These are phyloP conservation scores for Triplophysa dalaica DNA, from an alignment of 2,113 vertebrate species.

Conservation along the genomic window DNA sequence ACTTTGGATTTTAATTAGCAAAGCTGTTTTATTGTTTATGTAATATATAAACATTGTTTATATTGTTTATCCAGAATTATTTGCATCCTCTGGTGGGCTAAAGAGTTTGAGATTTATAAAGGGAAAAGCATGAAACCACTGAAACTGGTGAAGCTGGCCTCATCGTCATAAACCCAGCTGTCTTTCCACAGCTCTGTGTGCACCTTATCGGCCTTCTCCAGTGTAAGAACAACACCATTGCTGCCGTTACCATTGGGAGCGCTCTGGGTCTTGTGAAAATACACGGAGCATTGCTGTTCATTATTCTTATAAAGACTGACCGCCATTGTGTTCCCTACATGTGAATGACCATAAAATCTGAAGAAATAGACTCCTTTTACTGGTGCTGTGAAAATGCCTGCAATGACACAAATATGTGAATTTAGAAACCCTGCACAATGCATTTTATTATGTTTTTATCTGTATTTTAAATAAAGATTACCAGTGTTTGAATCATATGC, in stretches of 20 bases:
- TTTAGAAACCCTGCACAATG: neutral
- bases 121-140: conserved; percentile 27
- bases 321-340: neutral
- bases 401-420: neutral
- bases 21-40: no score
- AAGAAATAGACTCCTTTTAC: conserved; percentile 43
- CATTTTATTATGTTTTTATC: neutral
- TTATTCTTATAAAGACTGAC: conserved; percentile 22
- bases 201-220: conserved; percentile 18
- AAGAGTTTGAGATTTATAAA: neutral
- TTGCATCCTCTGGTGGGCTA: no score
- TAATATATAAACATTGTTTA: no score
- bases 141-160: neutral
- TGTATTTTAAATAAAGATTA: neutral
- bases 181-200: neutral
- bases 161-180: conserved; percentile 13
- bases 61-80: no score
- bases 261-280: neutral
- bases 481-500: conserved; percentile 39
- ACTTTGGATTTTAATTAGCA: no score
- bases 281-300: neutral
- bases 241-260: neutral
- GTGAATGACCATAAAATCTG: neutral
- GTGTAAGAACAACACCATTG: conserved; percentile 16
- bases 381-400: conserved; percentile 45